Percentiles rank a stretch among this genome's conserved stretches.
Evolutionary conservation across 2,888 invertebrate genomes (phyloP).

Genomic region (Spisula subtruncata): DNA sequence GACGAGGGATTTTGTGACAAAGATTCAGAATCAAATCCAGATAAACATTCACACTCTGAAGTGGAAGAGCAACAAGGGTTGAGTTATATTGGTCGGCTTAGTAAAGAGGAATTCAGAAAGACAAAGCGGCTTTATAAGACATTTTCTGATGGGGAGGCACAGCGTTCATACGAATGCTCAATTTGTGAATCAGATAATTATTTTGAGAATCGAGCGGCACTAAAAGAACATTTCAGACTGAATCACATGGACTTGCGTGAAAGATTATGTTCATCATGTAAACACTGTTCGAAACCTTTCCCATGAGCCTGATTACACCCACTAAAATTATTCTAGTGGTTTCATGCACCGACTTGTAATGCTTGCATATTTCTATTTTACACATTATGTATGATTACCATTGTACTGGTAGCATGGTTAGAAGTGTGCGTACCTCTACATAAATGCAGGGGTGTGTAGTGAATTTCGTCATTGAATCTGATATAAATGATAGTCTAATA

Average conservation of each 20-base stretch:
- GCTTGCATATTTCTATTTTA: too few relatives aligned
- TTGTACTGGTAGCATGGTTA: too few relatives aligned
- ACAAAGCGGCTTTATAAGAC: constrained; percentile 28
- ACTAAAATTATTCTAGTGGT: too few relatives aligned
- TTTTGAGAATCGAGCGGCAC: neutral
- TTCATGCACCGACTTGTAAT: too few relatives aligned
- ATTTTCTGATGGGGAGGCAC: neutral
- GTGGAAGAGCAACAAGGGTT: neutral
- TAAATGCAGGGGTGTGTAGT: too few relatives aligned
- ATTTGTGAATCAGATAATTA: constrained; percentile 13
- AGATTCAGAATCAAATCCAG: neutral
- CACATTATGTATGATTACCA: too few relatives aligned
- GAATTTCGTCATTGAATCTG: too few relatives aligned
- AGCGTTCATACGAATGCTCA: constrained; percentile 2
- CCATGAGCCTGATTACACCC: neutral
- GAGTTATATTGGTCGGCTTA: constrained; percentile 35
- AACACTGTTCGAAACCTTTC: constrained; percentile 47
- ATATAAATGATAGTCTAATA: too few relatives aligned
- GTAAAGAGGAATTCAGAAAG: constrained; percentile 37
- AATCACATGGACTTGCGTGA: constrained; percentile 20
- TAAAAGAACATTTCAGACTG: constrained; percentile 35
- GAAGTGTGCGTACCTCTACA: too few relatives aligned
- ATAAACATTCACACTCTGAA: neutral
- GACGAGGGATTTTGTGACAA: constrained; percentile 18
- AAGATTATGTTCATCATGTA: constrained; percentile 39